phyloP scores from a whole-genome alignment of 2,888 invertebrate species.

The Dichetophora obliterata region DNA sequence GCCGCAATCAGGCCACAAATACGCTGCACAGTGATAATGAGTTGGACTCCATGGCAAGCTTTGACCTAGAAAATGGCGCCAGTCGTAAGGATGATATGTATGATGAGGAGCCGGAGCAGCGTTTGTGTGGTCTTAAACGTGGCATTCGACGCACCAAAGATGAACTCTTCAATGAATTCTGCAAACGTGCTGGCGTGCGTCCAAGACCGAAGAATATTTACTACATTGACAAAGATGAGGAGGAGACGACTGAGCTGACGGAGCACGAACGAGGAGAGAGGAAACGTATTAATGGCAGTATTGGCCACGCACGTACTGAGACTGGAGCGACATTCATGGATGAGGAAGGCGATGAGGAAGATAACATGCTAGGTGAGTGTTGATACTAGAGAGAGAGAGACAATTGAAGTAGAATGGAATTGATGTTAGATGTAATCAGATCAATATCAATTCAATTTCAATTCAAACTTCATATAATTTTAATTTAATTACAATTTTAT shows the following conservation, averaged over 20 bases:
- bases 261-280: constrained; percentile 10
- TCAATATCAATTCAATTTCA: no score
- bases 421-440: no score
- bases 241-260: constrained; percentile 8
- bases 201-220: constrained; percentile 68
- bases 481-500: no score
- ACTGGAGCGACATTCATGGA: constrained; percentile 10
- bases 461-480: no score
- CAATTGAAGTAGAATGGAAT: no score
- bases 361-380: constrained; percentile 50
- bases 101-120: constrained; percentile 51
- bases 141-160: constrained; percentile 67
- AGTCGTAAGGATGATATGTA: constrained; percentile 20
- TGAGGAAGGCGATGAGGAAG: constrained; percentile 52
- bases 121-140: constrained; percentile 64
- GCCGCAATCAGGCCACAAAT: constrained; percentile 61
- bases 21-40: constrained; percentile 47
- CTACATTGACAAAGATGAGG: constrained; percentile 61
- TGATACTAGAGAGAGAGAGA: no score
- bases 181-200: constrained; percentile 65
- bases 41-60: constrained; percentile 36
- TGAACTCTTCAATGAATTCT: constrained; percentile 68
- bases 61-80: constrained; percentile 43
- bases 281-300: no score
- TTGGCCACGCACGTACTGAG: not conserved